Evolutionary conservation across 1,140 invertebrate species (phyloP), one percentile per base, ranked within the genome.

Genomic region (Bombus fervidus): DNA sequence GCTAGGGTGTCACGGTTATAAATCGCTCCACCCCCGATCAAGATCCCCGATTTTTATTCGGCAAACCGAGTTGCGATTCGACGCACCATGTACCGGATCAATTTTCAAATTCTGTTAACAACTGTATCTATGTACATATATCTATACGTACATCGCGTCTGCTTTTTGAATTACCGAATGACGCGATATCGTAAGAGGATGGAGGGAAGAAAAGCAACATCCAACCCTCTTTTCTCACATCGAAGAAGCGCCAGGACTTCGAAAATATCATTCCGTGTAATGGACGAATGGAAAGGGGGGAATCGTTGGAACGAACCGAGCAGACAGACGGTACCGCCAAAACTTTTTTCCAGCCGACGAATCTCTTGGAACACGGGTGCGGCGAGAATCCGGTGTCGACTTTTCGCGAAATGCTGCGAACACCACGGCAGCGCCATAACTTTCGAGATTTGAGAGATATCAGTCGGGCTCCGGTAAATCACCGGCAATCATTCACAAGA

Each of bases 401-500:
- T 87, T 87, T 66, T 76, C 86, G 83, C 78, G 83, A 34, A 62
- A 25, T 62, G 77, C 43, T 37, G 75, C 74, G 89, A 78, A 74
- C 72, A 77, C 72, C 81, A 89, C 78, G 88, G 78, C 78, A 77
- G 18, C 71, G 88, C 85, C 85, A 90, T 90, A 90, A 90, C 73
- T 89, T 79, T 59, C 77, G 64, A 90, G 89, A 90, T 90, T 90
- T 90, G 62, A 84, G 78, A 90, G 85, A 90, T 87, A 89, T 77
- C 80, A 75, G 47, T 53, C 41, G 73, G 77, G 66, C 66, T 87
- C 81, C 85, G 69, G 81, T 90, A 90, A 89, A 90, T 90, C 89
- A 89, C 88, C 88, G 85, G 57, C 88, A 86, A 90, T 90, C 89
- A 85, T 81, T 90, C 88, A 87, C 41, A 73, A 90, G 89, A 90